These are phyloP conservation scores for Heptascelio sp. DNA, from an alignment of 2,888 invertebrate genomes.

Conservation along the genomic window DNA sequence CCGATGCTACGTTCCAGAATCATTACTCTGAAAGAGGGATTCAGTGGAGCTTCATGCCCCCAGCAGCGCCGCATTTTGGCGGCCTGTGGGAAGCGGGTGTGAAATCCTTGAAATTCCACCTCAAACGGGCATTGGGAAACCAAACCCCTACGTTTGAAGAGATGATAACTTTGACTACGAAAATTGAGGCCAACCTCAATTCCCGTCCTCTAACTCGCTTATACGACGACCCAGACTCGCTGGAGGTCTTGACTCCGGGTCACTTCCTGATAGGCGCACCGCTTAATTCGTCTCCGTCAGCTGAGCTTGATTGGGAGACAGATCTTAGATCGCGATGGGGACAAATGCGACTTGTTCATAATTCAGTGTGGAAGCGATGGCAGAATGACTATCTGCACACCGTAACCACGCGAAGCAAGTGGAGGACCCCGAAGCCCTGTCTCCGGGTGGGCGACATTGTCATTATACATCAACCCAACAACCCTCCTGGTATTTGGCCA, in stretches of 20 bases:
- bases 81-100: conserved; percentile 76
- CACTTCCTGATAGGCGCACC: conserved; percentile 21
- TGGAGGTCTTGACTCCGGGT: conserved; percentile 24
- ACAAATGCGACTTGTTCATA: no score
- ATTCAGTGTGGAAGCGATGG: neutral
- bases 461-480: no score
- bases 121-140: conserved; percentile 63
- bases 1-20: neutral
- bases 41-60: conserved; percentile 74
- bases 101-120: conserved; percentile 72
- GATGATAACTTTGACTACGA: neutral
- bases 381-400: no score
- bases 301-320: neutral
- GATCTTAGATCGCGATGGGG: no score
- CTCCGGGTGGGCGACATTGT: neutral
- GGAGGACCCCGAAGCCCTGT: no score
- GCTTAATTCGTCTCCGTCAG: conserved; percentile 74
- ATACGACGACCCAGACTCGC: neutral
- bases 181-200: conserved; percentile 11
- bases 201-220: neutral
- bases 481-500: no score
- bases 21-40: no score
- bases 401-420: no score
- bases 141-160: neutral
- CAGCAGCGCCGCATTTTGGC: conserved; percentile 72